Base-by-base conservation (phyloP, 1,140 invertebrate species). In the Ectropis grisescens region DNA sequence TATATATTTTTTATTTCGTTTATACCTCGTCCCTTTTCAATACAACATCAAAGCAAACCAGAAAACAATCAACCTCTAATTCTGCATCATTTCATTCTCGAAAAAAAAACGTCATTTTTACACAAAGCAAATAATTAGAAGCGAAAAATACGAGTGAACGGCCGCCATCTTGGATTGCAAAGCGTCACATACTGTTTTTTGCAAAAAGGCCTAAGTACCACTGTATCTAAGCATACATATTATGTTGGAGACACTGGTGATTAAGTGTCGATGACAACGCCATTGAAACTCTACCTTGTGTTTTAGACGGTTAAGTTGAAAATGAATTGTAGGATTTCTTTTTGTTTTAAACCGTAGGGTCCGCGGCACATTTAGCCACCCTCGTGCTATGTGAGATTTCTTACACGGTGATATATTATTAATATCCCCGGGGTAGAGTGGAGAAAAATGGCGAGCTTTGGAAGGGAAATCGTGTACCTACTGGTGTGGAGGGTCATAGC, bases 381-480 rank as follows among this genome's bases (percentile, higher is more conserved):
- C 67, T 55, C 58, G 40, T 49, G 54, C 54, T 56, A 8, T 4
- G 16, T 19, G 16, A 19, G 65, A 67, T 76, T 74, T 76, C 71
- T 76, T 76, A 76, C 64, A 62, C 60, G 47, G 61, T 58, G 55
- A 62, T 76, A 69, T 69, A 68, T 69, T 71, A 69, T 69, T 75
- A 71, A 71, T 69, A 71, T 59, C 57, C 49, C 45, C 47, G 51
- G 61, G 56, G 64, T 47, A 48, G 45, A 40, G 42, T 40, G 43
- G 56, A 62, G 55, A 61, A 49, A 57, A 66, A 67, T 60, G 54
- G 61, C 47, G 50, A 47, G 40, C 34, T 52, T 49, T 50, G 38
- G 41, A 48, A 51, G 54, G 54, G 57, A 47, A 57, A 53, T 41
- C 27, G 12, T 32, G 29, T 29, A 47, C 37, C 49, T 45, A 33